Conservation (phyloP, 1,140 invertebrate species). For the Chionoecetes opilio region DNA sequence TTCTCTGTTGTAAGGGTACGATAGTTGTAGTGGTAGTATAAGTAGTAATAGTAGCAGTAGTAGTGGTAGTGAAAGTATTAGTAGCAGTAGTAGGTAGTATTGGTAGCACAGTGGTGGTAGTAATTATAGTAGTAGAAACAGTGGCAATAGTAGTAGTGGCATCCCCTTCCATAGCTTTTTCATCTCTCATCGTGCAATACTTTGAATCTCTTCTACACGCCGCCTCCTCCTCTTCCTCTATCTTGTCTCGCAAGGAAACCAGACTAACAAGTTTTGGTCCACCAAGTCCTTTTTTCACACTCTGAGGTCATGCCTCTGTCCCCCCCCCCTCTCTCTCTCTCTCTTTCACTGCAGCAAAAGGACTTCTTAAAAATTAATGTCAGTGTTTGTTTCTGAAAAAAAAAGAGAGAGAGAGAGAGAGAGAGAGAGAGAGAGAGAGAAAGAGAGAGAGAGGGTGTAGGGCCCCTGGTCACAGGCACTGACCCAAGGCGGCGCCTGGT, state of each 20-base stretch:
- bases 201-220: no score
- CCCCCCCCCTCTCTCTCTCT: constrained; percentile 24
- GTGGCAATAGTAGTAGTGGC: no score
- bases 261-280: not conserved
- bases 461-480: not conserved
- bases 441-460: not conserved
- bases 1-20: not conserved
- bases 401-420: constrained; percentile 9
- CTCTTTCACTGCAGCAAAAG: not conserved
- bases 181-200: no score
- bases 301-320: not conserved
- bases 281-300: not conserved
- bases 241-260: not conserved
- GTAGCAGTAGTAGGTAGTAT: not conserved
- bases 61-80: not conserved
- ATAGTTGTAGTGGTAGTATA: not conserved
- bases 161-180: no score
- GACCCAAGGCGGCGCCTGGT: constrained; percentile 2
- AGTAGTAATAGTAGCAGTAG: not conserved
- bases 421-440: constrained; percentile 17
- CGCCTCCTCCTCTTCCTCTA: not conserved
- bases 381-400: not conserved
- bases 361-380: no score
- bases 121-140: no score
- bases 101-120: no score